Conservation (phyloP, 1,140 invertebrate species). For the Calephelis nemesis region DNA sequence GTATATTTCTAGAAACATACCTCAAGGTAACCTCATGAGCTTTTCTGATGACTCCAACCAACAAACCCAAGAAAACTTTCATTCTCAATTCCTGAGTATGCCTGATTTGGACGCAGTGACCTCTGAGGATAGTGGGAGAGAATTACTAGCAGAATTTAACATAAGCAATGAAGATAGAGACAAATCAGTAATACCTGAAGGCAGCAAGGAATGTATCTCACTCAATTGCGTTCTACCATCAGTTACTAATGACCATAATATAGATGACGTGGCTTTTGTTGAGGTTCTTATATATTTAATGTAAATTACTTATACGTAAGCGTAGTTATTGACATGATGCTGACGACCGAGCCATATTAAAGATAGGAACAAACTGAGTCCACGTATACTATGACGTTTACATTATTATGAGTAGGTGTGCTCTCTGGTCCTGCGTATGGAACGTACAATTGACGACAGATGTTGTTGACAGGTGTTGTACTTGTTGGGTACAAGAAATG, state of each 20-base stretch:
- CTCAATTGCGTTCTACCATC: slow-evolving; percentile 71
- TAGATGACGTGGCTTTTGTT: slow-evolving; percentile 53
- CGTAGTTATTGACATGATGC: neutral
- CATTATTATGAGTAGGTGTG: too few relatives aligned
- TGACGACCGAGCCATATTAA: too few relatives aligned
- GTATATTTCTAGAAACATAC: slow-evolving; percentile 37
- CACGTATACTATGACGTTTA: too few relatives aligned
- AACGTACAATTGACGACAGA: too few relatives aligned
- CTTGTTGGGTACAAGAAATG: too few relatives aligned
- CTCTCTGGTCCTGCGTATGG: too few relatives aligned
- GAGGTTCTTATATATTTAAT: slow-evolving; percentile 43
- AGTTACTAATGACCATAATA: slow-evolving; percentile 57
- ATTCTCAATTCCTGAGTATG: slow-evolving; percentile 58
- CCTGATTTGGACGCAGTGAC: slow-evolving; percentile 58
- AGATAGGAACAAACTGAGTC: too few relatives aligned
- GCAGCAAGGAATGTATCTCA: slow-evolving; percentile 46
- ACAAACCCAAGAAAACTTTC: slow-evolving; percentile 51
- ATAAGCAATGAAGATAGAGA: slow-evolving; percentile 51
- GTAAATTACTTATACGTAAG: neutral
- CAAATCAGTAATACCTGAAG: slow-evolving; percentile 38
- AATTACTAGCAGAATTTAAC: slow-evolving; percentile 63
- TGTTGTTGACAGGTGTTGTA: too few relatives aligned
- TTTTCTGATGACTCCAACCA: slow-evolving; percentile 51
- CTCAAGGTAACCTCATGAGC: slow-evolving; percentile 51
- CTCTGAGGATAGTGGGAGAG: slow-evolving; percentile 39